phyloP scores from a whole-genome alignment of 1,140 invertebrate species.

The Papilio machaon region DNA sequence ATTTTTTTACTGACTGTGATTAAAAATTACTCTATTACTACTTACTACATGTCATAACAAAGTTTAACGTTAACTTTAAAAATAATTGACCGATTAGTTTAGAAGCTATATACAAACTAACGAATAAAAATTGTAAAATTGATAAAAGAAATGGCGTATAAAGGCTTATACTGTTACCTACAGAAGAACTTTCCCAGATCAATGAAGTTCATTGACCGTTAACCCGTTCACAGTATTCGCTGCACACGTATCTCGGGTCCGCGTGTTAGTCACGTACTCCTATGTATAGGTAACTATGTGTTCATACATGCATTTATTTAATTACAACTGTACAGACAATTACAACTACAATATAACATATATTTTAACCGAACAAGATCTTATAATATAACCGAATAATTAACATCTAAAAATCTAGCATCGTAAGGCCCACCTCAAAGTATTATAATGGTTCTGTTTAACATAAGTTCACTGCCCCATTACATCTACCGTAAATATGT shows the following conservation, averaged over 20 bases:
- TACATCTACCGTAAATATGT: no score
- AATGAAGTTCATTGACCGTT: constrained; percentile 4
- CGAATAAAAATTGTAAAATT: background rate
- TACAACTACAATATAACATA: no score
- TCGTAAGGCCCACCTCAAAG: no score
- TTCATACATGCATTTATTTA: background rate
- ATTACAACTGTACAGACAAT: background rate
- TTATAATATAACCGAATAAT: no score
- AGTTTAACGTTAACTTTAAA: background rate
- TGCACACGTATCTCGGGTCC: background rate
- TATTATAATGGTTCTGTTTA: no score
- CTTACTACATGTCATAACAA: background rate
- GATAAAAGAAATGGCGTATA: background rate
- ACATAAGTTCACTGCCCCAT: no score
- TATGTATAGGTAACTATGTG: background rate
- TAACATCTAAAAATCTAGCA: no score
- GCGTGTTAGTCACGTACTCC: background rate
- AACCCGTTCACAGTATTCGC: background rate
- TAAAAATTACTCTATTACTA: no score
- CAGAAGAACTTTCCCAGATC: background rate
- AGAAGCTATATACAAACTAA: background rate
- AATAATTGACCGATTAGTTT: background rate
- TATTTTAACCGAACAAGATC: no score
- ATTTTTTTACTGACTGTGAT: no score
- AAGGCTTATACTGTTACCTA: constrained; percentile 2